phyloP scores from a whole-genome alignment of 2,797 vertebrate species.

The Fistularia commersonii region DNA sequence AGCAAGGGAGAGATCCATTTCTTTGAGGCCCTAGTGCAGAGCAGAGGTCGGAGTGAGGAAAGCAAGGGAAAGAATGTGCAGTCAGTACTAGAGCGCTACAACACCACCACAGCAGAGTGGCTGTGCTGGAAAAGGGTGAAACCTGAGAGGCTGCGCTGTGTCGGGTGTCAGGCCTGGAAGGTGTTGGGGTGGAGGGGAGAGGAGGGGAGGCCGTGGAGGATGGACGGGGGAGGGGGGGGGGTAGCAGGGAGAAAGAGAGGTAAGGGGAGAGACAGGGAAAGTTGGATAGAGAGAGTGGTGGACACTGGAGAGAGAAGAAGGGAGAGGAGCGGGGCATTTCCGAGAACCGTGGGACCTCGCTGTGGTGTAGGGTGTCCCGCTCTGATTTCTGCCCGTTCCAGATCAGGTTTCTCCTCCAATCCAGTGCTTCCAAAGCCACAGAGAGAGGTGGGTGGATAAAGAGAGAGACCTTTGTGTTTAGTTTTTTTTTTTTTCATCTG shows the following conservation, averaged over 20 bases:
- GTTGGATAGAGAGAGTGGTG: slow-evolving; percentile 66
- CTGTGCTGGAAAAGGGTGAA: slow-evolving; percentile 89
- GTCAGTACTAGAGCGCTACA: slow-evolving; percentile 68
- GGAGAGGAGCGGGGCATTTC: slow-evolving; percentile 73
- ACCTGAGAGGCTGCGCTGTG: slow-evolving; percentile 85
- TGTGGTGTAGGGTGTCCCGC: slow-evolving; percentile 94
- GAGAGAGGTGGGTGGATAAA: slow-evolving; percentile 68
- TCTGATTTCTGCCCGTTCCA: slow-evolving; percentile 88
- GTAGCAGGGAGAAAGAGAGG: slow-evolving; percentile 2
- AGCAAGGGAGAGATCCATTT: slow-evolving; percentile 65
- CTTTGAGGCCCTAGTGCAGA: slow-evolving; percentile 66
- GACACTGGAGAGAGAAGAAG: slow-evolving; percentile 47
- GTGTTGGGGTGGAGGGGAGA: slow-evolving; percentile 87
- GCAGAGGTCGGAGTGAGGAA: slow-evolving; percentile 73
- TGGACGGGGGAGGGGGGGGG: slow-evolving; percentile 15
- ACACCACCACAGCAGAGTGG: slow-evolving; percentile 69
- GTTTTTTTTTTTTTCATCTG: slow-evolving; percentile 60
- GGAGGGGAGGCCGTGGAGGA: slow-evolving; percentile 73
- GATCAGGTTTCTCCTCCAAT: slow-evolving; percentile 89
- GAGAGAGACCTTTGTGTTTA: slow-evolving; percentile 68
- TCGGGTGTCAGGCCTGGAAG: slow-evolving; percentile 96
- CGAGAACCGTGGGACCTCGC: slow-evolving; percentile 85
- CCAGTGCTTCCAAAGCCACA: slow-evolving; percentile 70
- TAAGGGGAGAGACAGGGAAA: slow-evolving; percentile 39
- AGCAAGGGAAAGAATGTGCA: slow-evolving; percentile 72